phyloP scores from a whole-genome alignment of 1,140 invertebrate genomes.

The Bactericera cockerelli region DNA sequence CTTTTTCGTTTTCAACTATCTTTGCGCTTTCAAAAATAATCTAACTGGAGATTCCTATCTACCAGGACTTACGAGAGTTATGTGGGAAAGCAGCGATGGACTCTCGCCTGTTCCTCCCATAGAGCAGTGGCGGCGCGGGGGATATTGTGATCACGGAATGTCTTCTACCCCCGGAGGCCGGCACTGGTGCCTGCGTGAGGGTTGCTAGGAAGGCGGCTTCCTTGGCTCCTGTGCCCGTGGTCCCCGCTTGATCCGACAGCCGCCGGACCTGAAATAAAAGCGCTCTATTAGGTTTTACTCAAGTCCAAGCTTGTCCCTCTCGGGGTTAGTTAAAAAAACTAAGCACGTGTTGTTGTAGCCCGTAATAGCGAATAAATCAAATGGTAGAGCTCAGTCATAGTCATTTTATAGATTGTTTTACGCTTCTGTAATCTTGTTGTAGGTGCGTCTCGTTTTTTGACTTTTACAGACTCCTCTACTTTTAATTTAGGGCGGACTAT shows the following conservation, averaged over 20 bases:
- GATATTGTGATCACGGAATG: constrained; percentile 73
- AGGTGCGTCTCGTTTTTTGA: no score
- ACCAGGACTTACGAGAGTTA: neutral
- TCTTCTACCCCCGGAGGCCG: constrained; percentile 51
- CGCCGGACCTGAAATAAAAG: constrained; percentile 41
- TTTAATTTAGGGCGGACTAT: no score
- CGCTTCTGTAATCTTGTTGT: no score
- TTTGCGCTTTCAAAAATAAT: no score
- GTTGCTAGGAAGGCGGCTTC: constrained; percentile 66
- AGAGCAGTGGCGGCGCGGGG: constrained; percentile 47
- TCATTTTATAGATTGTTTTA: no score
- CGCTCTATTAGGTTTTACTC: neutral
- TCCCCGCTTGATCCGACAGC: constrained; percentile 56
- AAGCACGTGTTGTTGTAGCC: neutral
- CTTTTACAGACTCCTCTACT: no score
- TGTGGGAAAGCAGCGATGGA: constrained; percentile 56
- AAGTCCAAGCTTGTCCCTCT: no score
- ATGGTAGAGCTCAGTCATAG: no score
- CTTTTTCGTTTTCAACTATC: no score
- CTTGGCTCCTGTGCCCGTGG: constrained; percentile 40
- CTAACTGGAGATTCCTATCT: no score
- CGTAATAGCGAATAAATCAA: no score
- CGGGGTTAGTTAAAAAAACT: no score
- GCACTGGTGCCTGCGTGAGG: constrained; percentile 47
- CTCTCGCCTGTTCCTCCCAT: constrained; percentile 56